Percentiles rank a stretch among this genome's conserved stretches.
Conservation (phyloP, 2,888 invertebrate species). For the Patella pellucida region DNA sequence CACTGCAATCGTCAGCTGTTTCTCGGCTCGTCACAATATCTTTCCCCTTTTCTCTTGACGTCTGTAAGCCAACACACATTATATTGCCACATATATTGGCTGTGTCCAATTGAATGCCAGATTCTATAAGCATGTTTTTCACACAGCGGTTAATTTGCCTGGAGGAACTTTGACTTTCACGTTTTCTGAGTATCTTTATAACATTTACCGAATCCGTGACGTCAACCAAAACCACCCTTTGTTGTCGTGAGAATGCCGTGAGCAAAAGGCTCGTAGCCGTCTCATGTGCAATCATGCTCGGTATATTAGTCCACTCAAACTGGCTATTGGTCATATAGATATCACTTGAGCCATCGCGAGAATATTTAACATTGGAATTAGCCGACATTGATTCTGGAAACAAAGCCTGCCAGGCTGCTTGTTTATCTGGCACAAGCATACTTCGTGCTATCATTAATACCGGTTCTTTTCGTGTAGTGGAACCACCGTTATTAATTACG, state of each 20-base stretch:
- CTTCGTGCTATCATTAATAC: conserved; percentile 3
- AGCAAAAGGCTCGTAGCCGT: background rate
- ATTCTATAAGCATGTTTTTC: conserved; percentile 7
- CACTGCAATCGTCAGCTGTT: background rate
- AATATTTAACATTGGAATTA: background rate
- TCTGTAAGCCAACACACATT: background rate
- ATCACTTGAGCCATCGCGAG: background rate
- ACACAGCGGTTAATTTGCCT: background rate
- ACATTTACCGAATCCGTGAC: conserved; percentile 3
- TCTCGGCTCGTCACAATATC: background rate
- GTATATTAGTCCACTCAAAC: conserved; percentile 10
- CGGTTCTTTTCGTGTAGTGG: background rate
- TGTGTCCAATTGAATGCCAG: background rate
- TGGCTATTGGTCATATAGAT: conserved; percentile 4
- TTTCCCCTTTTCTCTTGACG: background rate
- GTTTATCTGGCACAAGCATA: conserved; percentile 1
- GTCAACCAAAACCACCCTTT: conserved; percentile 1
- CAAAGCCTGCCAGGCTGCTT: background rate
- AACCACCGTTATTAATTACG: background rate
- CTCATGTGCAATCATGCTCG: conserved; percentile 4
- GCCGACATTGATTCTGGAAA: background rate
- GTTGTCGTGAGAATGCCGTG: background rate
- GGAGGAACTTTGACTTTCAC: background rate
- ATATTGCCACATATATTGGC: background rate
- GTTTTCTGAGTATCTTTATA: background rate